Evolutionary conservation across 2,888 invertebrate genomes (phyloP).

Genomic region (Metacarcinus magister): DNA sequence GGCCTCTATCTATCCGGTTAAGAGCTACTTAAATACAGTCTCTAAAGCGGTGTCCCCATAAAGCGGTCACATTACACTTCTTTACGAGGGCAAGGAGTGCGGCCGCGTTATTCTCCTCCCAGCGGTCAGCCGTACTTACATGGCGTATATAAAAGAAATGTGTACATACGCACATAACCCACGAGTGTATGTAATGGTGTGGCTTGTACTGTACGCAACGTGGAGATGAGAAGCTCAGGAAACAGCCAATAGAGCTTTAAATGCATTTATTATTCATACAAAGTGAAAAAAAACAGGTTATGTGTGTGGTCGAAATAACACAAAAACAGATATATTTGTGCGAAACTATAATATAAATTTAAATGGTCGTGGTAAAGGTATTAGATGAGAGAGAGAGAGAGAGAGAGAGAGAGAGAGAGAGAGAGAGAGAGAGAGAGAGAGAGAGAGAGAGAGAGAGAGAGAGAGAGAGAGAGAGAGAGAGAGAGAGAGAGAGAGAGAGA

Average conservation of each 20-base stretch:
- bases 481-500: not conserved
- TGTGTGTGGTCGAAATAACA: not conserved
- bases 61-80: slow-evolving; percentile 41
- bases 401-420: slow-evolving; percentile 34
- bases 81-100: slow-evolving; percentile 28
- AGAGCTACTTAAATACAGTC: slow-evolving; percentile 42
- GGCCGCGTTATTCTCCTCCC: not conserved
- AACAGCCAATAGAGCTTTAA: not conserved
- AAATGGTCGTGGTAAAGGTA: not conserved
- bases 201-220: too few relatives aligned
- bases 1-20: slow-evolving; percentile 44
- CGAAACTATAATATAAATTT: not conserved
- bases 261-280: not conserved
- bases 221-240: not conserved
- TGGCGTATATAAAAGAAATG: not conserved
- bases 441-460: slow-evolving; percentile 27
- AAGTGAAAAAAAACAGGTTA: not conserved
- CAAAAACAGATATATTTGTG: not conserved
- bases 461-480: not conserved
- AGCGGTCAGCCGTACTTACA: not conserved
- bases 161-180: not conserved
- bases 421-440: slow-evolving; percentile 53
- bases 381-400: not conserved
- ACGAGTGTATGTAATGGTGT: not conserved
- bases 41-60: slow-evolving; percentile 30